Evolutionary conservation across 2,113 vertebrate genomes (phyloP).

Genomic region (Pomatorhinus ruficollis): DNA sequence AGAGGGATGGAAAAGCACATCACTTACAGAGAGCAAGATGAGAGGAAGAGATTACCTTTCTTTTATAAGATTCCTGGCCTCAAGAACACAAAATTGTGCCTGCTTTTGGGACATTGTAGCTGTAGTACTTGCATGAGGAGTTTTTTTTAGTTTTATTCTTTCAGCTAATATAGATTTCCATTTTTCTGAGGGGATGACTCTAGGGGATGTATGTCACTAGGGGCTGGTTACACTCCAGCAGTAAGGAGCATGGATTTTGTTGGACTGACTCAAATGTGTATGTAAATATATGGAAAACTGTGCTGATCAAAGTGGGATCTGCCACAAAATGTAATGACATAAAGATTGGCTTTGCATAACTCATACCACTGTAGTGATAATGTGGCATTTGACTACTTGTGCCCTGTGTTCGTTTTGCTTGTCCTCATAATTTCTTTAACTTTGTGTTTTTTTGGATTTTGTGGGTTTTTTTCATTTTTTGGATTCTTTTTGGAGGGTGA

Average conservation of each 20-base stretch:
- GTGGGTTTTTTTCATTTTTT: background rate
- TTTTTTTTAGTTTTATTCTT: background rate
- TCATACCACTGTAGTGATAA: background rate
- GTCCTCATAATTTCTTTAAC: background rate
- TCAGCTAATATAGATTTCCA: background rate
- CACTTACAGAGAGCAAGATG: rapidly evolving
- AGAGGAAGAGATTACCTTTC: background rate
- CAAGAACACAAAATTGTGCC: background rate
- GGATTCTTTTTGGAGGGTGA: background rate
- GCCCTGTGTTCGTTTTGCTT: background rate
- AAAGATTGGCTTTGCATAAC: background rate
- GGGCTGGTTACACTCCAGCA: background rate
- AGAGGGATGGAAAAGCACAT: background rate
- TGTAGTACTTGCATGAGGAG: background rate
- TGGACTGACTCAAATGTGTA: background rate
- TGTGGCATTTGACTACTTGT: background rate
- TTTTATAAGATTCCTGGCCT: rapidly evolving
- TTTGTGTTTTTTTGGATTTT: rapidly evolving
- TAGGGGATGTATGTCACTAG: background rate
- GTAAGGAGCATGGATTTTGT: background rate
- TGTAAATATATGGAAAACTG: background rate
- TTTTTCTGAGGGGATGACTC: background rate
- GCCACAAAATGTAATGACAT: background rate
- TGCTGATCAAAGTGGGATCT: background rate
- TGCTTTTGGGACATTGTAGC: background rate